phyloP scores from a whole-genome alignment of 1,140 invertebrate species.

The Eueides isabella region DNA sequence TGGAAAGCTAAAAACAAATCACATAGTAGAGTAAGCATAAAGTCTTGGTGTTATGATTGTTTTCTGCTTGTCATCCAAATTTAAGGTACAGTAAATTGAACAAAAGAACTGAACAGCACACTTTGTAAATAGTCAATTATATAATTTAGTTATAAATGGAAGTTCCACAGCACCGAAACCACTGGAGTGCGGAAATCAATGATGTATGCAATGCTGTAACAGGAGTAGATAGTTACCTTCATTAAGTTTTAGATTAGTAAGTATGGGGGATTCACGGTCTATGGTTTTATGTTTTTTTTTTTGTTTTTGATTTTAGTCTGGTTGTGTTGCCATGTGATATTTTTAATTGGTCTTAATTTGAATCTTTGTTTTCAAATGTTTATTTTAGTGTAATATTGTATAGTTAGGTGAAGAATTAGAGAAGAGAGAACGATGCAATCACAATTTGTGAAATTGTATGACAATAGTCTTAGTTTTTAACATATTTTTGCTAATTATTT shows the following conservation, averaged over 20 bases:
- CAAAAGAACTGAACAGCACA: too few relatives aligned
- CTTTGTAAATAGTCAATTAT: neutral
- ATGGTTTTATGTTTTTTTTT: neutral
- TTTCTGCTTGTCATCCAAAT: too few relatives aligned
- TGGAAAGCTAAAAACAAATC: too few relatives aligned
- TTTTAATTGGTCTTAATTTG: too few relatives aligned
- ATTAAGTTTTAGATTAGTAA: neutral
- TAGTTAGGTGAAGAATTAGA: too few relatives aligned
- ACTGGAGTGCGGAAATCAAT: conserved; percentile 41
- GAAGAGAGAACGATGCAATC: too few relatives aligned
- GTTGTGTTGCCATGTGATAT: neutral
- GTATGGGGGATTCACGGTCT: neutral
- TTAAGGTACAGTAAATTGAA: too few relatives aligned
- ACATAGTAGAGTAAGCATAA: too few relatives aligned
- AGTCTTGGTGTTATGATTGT: too few relatives aligned
- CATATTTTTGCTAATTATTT: too few relatives aligned
- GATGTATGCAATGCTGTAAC: conserved; percentile 18
- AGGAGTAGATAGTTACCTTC: neutral
- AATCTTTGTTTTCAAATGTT: too few relatives aligned
- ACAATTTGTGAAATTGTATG: neutral
- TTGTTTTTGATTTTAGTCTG: neutral
- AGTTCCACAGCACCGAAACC: neutral
- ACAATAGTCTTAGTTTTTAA: neutral
- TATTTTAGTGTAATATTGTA: too few relatives aligned
- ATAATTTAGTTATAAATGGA: neutral